Base-by-base conservation (phyloP, 2,113 vertebrate genomes). In the Passer montanus region DNA sequence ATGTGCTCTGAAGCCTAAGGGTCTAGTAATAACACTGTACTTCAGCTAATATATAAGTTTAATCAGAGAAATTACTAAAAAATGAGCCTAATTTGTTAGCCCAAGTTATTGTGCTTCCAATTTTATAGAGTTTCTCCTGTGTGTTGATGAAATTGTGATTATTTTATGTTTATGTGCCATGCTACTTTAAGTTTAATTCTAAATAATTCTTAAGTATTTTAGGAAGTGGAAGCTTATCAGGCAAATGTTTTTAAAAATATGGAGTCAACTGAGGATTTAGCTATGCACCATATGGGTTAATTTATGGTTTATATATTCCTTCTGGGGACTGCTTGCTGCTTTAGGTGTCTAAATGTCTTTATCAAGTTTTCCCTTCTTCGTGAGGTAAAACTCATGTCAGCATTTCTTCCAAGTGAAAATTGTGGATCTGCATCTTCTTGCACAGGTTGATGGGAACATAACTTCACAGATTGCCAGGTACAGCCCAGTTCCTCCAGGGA, bases 21-120 rank as follows among this genome's bases (percentile, higher is more conserved):
- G 72, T 95, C 12, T 88, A 70, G 92, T 91, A 93, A 96, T 85
- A 94, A 84, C 76, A 66, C 84, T 90, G 58, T 83, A 63, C 87
- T 97, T 96, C 84, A 96, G 91, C 74, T 96, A 97, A 97, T 94
- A 95, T 80, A 46, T 89, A 83, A 94, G 84, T 93, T 96, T 92
- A 96, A 92, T 97, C 63, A 15, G 80, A 96, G 93, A 93, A 97
- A 96, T 96, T 83, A 94, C 56, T 70, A 59, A 88, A 93, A 96
- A 94, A 91, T 55, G 26, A 79, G 50, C 52, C 81, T 87, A 85
- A 94, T 94, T 97, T 93, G 47, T 91, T 97, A 94, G 84, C 55
- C 43, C 50, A 50, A 55, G 73, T 95, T 95, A 84, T 67, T 84
- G 18, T 84, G 21, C 53, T 87, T 94, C 90, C 41, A 62, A 95